Evolutionary conservation across 1,140 invertebrate genomes (phyloP), one percentile per base, ranked within the genome.

Genomic region (Chironomus striatipennis): DNA sequence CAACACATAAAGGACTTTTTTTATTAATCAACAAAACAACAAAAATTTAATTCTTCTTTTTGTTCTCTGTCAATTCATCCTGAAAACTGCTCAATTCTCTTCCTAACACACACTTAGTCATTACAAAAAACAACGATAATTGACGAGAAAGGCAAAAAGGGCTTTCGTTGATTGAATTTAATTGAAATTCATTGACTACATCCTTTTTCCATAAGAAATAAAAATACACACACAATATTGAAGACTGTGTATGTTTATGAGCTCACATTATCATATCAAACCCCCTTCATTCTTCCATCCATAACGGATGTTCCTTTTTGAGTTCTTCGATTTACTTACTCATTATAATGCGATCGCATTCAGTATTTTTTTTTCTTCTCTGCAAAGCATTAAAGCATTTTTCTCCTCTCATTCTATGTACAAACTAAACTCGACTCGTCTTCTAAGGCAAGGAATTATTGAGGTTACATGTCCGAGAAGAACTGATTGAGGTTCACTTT

Each of bases 161-260:
- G 65, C 65, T 70, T 70, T 12, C 7, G 17, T 70, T 70, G 65
- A 70, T 70, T 70, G 65, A 70, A 70, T 70, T 70, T 70, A 70
- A 70, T 70, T 70, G 20, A 17, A 70, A 70, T 70, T 20, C 65
- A 70, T 70, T 70, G 65, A 21, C 65, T 70, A 70, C 65, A 70
- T 70, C 65, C 65, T 70, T 70, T 70, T 21, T 70, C 47, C 47
- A 57, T 10, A n/a, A n/a, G 9, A 10, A 57, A n/a, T 57, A 2
- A 5, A 2, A 34, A 34, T n/a, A n/a, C n/a, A 34, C 24, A 2
- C 24, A 34, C 24, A 34, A n/a, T n/a, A n/a, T n/a, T n/a, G n/a
- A 34, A 34, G 24, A 2, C 24, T 34, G 24, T 34, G 5, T 34
- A 5, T 34, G 5, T 34, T 34, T 34, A 34, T 34, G 24, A 34